Conservation (phyloP, 2,888 invertebrate species). For the Nomada lathburiana region DNA sequence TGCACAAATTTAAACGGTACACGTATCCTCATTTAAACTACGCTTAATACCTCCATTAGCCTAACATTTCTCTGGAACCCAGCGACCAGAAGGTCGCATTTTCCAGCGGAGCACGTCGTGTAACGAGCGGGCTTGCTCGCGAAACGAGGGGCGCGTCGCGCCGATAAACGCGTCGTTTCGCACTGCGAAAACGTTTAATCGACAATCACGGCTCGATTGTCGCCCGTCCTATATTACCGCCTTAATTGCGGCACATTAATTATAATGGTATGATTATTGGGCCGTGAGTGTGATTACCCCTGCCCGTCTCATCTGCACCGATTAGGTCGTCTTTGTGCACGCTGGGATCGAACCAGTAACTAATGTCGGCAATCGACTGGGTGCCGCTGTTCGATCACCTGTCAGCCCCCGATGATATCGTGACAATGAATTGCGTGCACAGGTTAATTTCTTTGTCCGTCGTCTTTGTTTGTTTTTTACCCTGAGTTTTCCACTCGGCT, state of each 20-base stretch:
- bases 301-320: slow-evolving; percentile 64
- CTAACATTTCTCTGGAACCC: slow-evolving; percentile 12
- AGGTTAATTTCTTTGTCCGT: background rate
- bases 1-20: background rate
- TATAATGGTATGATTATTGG: slow-evolving; percentile 76
- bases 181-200: slow-evolving; percentile 73
- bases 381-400: slow-evolving; percentile 33
- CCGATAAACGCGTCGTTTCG: slow-evolving; percentile 52
- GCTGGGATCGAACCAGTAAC: slow-evolving; percentile 47
- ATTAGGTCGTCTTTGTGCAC: slow-evolving; percentile 73
- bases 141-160: slow-evolving; percentile 33
- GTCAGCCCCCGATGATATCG: slow-evolving; percentile 2
- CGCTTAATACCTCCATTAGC: slow-evolving; percentile 25
- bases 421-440: background rate
- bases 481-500: too few relatives aligned
- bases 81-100: slow-evolving; percentile 26
- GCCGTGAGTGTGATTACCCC: slow-evolving; percentile 73
- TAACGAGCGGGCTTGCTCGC: slow-evolving; percentile 24
- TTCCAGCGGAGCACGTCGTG: slow-evolving; percentile 35
- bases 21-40: background rate
- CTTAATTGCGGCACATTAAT: slow-evolving; percentile 79
- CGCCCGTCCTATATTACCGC: slow-evolving; percentile 65
- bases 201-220: slow-evolving; percentile 76
- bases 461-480: too few relatives aligned
- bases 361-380: slow-evolving; percentile 41